Base-by-base conservation (phyloP, 2,797 vertebrate species). In the Prionace glauca region DNA sequence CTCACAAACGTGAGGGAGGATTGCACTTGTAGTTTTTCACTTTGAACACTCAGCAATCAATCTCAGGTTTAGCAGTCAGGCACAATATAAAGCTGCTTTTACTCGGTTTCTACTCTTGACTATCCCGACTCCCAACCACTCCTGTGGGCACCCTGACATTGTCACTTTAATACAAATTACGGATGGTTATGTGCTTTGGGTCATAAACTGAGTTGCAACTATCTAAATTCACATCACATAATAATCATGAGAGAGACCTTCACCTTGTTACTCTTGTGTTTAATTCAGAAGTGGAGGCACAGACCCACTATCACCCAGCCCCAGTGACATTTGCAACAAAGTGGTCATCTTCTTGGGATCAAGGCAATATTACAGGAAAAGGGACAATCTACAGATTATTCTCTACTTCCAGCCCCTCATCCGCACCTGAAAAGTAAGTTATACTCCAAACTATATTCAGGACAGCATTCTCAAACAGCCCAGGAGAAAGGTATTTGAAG, bases 401-500 rank as follows among this genome's bases (percentile, higher is more conserved):
- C 81, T 84, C 20, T 18, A 41, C 20, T 92, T 69, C 65, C 36
- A 92, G 36, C 36, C n/a, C 90, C 2, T 26, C 20, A 22, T 62
- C 41, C 10, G 22, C 90, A 36, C 29, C 32, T n/a, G 20, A 5
- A 24, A 20, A 36, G 62, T 67, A 20, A 36, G 62, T 67, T 41
- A 67, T 67, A 36, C 36, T 36, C 60, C 32, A 67, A 92, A 67
- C 62, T 41, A 41, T 10, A 92, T 69, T 41, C n/a, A 92, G 65
- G 90, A 45, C n/a, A 41, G 90, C 22, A 92, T 69, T 69, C 41
- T 45, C 79, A 45, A 41, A 84, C 79, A 41, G 3, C 20, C 16
- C 90, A 92, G n/a, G n/a, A 92, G 74, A 67, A 41, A 91, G 11
- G 50, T 88, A 29, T 41, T 92, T 92, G 90, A 92, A 92, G 65